Conservation (phyloP, 2,113 vertebrate species). For the Triplophysa siluroides region DNA sequence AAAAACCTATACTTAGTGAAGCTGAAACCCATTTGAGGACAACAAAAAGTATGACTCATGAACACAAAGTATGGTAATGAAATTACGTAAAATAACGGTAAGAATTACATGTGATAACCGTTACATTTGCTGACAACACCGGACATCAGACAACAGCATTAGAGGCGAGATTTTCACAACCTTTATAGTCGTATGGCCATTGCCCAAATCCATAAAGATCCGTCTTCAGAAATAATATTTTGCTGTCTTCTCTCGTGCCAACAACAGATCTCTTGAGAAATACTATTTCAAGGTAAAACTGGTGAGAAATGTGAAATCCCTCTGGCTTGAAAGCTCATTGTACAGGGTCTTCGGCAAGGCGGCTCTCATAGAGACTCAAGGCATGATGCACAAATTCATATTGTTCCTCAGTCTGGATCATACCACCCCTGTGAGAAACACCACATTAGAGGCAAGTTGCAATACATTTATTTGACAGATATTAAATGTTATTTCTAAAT, state of each 20-base stretch:
- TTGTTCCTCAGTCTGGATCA: constrained; percentile 98
- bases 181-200: not conserved
- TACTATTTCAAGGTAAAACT: constrained; percentile 22
- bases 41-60: not conserved
- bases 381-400: constrained; percentile 97
- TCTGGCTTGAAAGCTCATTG: constrained; percentile 73
- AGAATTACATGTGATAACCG: not conserved
- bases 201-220: constrained; percentile 8
- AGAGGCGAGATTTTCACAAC: not conserved
- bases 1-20: no score
- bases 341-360: constrained; percentile 79
- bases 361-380: constrained; percentile 85
- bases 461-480: no score
- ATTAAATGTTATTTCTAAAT: no score
- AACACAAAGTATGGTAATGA: not conserved
- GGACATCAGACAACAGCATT: not conserved
- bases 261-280: constrained; percentile 19
- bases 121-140: not conserved
- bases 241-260: constrained; percentile 8
- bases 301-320: not conserved
- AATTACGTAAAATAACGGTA: not conserved
- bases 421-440: constrained; percentile 83
- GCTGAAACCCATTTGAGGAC: no score
- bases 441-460: no score
- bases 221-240: not conserved